phyloP scores from a whole-genome alignment of 2,888 invertebrate species.

The Timandra comae region DNA sequence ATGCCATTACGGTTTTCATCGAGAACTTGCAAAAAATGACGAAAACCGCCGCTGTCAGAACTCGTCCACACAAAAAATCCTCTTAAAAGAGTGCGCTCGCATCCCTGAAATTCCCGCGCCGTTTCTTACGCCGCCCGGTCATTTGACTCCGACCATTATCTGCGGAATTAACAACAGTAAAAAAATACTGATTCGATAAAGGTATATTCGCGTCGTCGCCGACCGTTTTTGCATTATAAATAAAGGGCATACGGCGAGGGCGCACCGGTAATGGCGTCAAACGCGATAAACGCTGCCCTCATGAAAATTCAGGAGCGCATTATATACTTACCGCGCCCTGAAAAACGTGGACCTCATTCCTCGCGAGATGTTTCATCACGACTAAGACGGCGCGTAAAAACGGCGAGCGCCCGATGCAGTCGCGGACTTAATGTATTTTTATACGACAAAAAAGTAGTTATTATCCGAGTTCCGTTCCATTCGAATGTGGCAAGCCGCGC shows the following conservation, averaged over 20 bases:
- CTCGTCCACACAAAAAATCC: constrained; percentile 60
- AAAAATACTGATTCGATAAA: constrained; percentile 67
- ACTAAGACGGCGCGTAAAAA: constrained; percentile 38
- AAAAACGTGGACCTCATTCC: constrained; percentile 48
- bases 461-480: constrained; percentile 45
- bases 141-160: constrained; percentile 74
- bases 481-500: constrained; percentile 51
- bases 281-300: constrained; percentile 63
- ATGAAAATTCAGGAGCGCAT: constrained; percentile 67
- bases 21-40: constrained; percentile 63
- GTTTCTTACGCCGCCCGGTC: constrained; percentile 67
- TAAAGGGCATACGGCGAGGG: constrained; percentile 48
- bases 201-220: constrained; percentile 57
- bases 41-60: constrained; percentile 62
- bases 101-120: constrained; percentile 69
- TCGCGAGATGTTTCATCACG: constrained; percentile 48
- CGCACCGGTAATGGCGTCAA: constrained; percentile 50
- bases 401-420: constrained; percentile 41
- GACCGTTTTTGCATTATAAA: constrained; percentile 60
- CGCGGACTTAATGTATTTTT: constrained; percentile 35
- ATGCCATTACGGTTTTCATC: constrained; percentile 77
- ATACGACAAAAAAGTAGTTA: constrained; percentile 40
- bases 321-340: constrained; percentile 41
- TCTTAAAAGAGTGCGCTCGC: constrained; percentile 69
- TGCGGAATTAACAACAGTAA: constrained; percentile 69